phyloP scores from a whole-genome alignment of 2,888 invertebrate species.

The Apotomis turbidana region DNA sequence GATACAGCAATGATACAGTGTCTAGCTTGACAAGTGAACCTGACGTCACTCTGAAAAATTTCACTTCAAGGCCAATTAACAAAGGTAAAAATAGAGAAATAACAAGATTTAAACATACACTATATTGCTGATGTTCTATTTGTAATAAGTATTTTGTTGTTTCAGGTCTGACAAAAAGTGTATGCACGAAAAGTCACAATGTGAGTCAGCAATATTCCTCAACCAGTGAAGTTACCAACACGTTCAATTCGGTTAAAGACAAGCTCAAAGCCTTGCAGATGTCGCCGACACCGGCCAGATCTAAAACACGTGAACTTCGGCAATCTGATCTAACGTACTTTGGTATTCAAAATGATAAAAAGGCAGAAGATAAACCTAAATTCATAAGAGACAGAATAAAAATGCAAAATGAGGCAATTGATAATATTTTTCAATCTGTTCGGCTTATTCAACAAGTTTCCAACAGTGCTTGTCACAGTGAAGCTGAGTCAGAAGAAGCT shows the following conservation, averaged over 20 bases:
- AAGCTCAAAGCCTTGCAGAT: conserved; percentile 57
- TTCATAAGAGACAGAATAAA: conserved; percentile 45
- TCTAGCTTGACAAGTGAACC: conserved; percentile 51
- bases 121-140: background rate
- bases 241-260: conserved; percentile 49
- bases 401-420: conserved; percentile 53
- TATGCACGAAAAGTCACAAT: conserved; percentile 48
- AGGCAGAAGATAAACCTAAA: conserved; percentile 40
- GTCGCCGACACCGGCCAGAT: conserved; percentile 59
- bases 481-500: conserved; percentile 72
- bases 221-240: conserved; percentile 41
- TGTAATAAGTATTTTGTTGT: conserved; percentile 38
- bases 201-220: conserved; percentile 9
- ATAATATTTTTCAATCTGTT: conserved; percentile 72
- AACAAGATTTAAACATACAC: background rate
- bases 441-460: conserved; percentile 72
- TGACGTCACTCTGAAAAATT: conserved; percentile 51
- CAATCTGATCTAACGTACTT: conserved; percentile 85
- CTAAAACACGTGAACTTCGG: conserved; percentile 78
- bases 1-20: conserved; percentile 54
- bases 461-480: conserved; percentile 74
- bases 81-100: conserved; percentile 56
- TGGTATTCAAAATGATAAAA: conserved; percentile 61
- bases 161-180: conserved; percentile 37
- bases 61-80: conserved; percentile 60